Percentiles rank a stretch among this genome's conserved stretches.
Conservation (phyloP, 2,888 invertebrate genomes). For the Imbricaverruca yamaguchii region DNA sequence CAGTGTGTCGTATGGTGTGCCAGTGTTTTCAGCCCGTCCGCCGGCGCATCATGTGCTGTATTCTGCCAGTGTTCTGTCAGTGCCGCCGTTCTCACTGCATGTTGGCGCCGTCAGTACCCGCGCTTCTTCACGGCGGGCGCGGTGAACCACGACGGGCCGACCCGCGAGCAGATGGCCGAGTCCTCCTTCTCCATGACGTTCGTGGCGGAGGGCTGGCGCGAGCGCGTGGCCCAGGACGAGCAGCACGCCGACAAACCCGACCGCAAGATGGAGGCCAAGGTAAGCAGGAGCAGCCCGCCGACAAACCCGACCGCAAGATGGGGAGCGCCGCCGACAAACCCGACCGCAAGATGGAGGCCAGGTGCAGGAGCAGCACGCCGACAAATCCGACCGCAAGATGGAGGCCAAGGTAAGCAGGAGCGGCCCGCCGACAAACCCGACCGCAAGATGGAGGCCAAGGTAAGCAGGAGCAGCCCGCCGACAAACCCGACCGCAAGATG, state of each 20-base stretch:
- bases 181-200: slow-evolving; percentile 49
- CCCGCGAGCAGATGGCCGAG: slow-evolving; percentile 52
- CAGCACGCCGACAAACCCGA: slow-evolving; percentile 4
- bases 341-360: neutral
- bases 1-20: neutral
- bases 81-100: too few relatives aligned
- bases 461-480: neutral
- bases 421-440: slow-evolving; percentile 1
- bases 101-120: slow-evolving; percentile 49
- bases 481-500: neutral
- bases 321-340: neutral
- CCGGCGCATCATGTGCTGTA: too few relatives aligned
- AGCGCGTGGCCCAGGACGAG: slow-evolving; percentile 4
- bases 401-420: neutral
- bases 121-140: slow-evolving; percentile 62
- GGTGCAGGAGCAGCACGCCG: slow-evolving; percentile 3
- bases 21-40: too few relatives aligned
- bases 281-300: neutral
- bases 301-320: neutral
- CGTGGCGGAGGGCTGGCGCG: slow-evolving; percentile 40
- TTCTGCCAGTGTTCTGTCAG: too few relatives aligned
- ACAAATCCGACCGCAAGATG: neutral
- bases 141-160: slow-evolving; percentile 58
- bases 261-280: neutral
- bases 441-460: neutral